Evolutionary conservation across 2,888 invertebrate species (phyloP).

Genomic region (Chloroclystis v-ata): DNA sequence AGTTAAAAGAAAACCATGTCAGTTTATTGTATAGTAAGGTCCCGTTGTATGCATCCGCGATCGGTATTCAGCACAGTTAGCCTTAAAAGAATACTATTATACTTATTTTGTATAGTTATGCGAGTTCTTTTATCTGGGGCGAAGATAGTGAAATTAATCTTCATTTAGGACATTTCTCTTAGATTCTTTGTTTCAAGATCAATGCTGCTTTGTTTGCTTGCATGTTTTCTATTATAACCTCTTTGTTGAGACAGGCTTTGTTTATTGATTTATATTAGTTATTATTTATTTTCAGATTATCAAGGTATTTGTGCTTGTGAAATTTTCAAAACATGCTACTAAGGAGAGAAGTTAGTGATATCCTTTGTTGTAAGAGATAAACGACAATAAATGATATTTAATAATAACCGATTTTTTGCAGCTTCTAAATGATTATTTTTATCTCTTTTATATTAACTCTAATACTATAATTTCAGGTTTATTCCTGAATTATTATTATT

Average conservation of each 20-base stretch:
- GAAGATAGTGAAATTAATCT: conserved; percentile 18
- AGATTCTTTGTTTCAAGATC: background rate
- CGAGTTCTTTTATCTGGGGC: conserved; percentile 13
- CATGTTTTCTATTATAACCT: background rate
- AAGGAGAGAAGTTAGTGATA: too few species aligned
- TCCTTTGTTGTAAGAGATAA: too few species aligned
- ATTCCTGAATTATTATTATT: too few species aligned
- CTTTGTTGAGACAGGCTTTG: too few species aligned
- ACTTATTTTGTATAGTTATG: conserved; percentile 18
- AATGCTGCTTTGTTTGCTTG: background rate
- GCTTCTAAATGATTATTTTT: too few species aligned
- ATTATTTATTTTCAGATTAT: too few species aligned
- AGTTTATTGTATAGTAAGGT: conserved; percentile 32
- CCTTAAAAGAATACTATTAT: conserved; percentile 27
- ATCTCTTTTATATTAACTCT: too few species aligned
- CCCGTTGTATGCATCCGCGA: conserved; percentile 30
- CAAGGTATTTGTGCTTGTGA: too few species aligned
- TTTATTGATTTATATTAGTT: background rate
- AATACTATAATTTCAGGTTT: too few species aligned
- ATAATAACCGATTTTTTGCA: too few species aligned
- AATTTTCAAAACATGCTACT: too few species aligned
- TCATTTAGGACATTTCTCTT: background rate
- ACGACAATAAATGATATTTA: too few species aligned
- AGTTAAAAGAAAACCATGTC: conserved; percentile 25
- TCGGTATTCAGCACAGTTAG: conserved; percentile 31